Base-by-base conservation (phyloP, 2,797 vertebrate species). In the Meriones psammophilus region DNA sequence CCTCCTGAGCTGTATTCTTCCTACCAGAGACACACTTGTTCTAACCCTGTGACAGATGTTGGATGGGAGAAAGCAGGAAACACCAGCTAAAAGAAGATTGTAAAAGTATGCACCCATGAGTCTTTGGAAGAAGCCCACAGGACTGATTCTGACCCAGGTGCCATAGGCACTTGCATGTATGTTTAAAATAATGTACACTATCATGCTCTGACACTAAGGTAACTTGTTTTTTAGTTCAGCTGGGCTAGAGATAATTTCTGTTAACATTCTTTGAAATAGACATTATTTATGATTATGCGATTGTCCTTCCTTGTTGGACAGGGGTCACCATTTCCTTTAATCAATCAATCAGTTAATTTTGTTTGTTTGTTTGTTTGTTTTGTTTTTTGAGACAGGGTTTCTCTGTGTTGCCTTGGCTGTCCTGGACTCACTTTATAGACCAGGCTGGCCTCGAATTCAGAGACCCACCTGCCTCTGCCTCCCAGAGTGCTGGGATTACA, bases 191-290 rank as follows among this genome's bases (percentile, higher is more conserved):
- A 26, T 86, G 17, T 77, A n/a, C 5, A 36, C 18, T 92, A 0
- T 84, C 74, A 62, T 77, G 17, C n/a, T 92, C 64, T 39, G 17
- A 64, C 30, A 89, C 42, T 84, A 58, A 84, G 69, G 78, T 83
- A 54, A 90, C n/a, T 8, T 62, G 71, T 62, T 58, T 33, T 36
- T 87, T 73, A 83, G 33, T 79, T 96, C 30, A 60, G 0, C 69
- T 94, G 50, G 8, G 10, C 54, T 85, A 62, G 69, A 58, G 36
- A 78, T 92, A 60, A 66, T 85, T 77, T 85, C 14, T 95, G 28
- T 50, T 22, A 68, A 50, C 62, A n/a, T 8, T 68, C 30, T 85
- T 80, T 78, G 84, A 92, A 58, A 58, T 94, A 4, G 7, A 18
- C 13, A 36, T 92, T 84, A 60, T 39, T 91, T 90, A 28, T 94